Evolutionary conservation across 2,888 invertebrate species (phyloP), one percentile per base, ranked within the genome.

Genomic region (Anticlea derivata): DNA sequence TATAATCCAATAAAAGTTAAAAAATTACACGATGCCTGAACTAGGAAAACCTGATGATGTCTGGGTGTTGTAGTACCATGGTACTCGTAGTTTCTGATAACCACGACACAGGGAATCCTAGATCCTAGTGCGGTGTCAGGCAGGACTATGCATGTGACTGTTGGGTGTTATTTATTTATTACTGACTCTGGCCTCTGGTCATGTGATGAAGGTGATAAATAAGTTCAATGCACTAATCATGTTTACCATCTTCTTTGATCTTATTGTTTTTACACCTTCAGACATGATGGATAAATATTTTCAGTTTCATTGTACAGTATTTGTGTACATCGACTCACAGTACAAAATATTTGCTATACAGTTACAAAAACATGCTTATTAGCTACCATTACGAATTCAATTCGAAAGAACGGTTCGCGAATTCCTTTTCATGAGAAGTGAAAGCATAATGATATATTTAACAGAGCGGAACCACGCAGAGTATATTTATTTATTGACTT

Each of bases 371-470:
- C 72, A 61, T 63, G 70, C 64, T 60, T 65, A 63, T 65, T 55
- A 49, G 35, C 53, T 51, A 33, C 22, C 41, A 44, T 49, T 49
- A 49, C 43, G 8, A 39, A 44, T 50, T 40, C 47, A 35, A 45
- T 49, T 33, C 56, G 44, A 55, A 39, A 63, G 61, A 71, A 68
- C 73, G 67, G 68, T 70, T 75, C 67, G 76, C 75, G 66, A 75
- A 80, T 80, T 78, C 78, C 72, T 67, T 73, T 71, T 71, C 65
- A 67, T 66, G 70, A 73, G 78, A 83, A 85, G 86, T 85, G 86
- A 86, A 86, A 86, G 86, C 79, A 60, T 78, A 81, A 83, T 82
- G 73, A 78, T 74, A 51, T 60, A 69, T 68, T 84, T 80, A 86
- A 73, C 78, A 86, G 86, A 85, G 83, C 85, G 74, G 59, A 77